A percentile compares a stretch with the other conserved stretches of the same genome.
Conservation (phyloP, 2,113 vertebrate genomes). For the Isurus oxyrinchus region DNA sequence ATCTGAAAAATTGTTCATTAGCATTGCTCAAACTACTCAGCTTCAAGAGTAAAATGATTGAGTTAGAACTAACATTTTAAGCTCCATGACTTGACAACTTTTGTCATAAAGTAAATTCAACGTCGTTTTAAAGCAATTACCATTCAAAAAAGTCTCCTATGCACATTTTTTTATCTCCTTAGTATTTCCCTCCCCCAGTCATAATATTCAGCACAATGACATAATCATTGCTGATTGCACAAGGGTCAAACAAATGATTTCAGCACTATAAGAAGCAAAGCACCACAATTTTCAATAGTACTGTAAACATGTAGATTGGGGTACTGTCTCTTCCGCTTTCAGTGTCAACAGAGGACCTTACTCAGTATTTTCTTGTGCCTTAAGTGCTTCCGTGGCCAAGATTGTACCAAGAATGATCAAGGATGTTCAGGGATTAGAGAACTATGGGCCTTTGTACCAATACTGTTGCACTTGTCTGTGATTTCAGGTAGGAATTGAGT, state of each 20-base stretch:
- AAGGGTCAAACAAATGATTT: constrained; percentile 14
- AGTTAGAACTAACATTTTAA: background rate
- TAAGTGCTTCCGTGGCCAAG: background rate
- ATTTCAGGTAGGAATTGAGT: constrained; percentile 18
- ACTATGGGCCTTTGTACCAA: background rate
- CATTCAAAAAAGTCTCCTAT: background rate
- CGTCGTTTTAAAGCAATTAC: background rate
- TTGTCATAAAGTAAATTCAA: background rate
- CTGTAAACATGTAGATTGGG: background rate
- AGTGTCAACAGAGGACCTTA: background rate
- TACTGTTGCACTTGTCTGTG: background rate
- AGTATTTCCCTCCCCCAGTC: constrained; percentile 1
- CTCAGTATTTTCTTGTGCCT: background rate
- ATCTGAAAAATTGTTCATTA: background rate
- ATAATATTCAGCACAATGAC: constrained; percentile 20
- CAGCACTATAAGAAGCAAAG: constrained; percentile 10
- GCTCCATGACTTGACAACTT: background rate
- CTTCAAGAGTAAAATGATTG: background rate
- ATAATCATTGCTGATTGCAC: constrained; percentile 33
- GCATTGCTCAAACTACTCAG: background rate
- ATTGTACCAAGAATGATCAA: background rate
- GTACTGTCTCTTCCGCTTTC: background rate
- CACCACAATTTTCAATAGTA: background rate
- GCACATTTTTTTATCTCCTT: background rate
- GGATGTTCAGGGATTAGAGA: background rate